Evolutionary conservation across 2,888 invertebrate genomes (phyloP), one percentile per base, ranked within the genome.

Genomic region (Machimus atricapillus): DNA sequence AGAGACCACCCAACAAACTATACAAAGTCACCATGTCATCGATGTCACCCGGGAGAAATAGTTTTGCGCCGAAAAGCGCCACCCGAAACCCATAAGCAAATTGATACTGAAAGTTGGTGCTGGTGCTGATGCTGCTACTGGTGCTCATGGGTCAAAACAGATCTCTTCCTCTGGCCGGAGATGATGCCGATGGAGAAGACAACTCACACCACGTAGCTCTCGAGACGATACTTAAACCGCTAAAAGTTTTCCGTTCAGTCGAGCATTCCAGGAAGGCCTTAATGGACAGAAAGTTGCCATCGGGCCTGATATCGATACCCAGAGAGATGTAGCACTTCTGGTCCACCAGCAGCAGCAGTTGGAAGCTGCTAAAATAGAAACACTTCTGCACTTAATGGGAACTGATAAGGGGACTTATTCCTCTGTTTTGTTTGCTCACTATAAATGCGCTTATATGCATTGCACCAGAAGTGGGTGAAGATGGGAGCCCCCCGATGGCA

Each of bases 381-480:
- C 66, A 83, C 82, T 83, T 83, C 82, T 83, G 82, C 52, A 83
- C 82, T 83, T 83, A 83, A 83, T 83, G 82, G 82, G 82, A 52
- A 83, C 66, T 83, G 82, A 83, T 83, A 83, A 66, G 82, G 66
- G 82, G 66, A 23, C 66, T 52, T 66, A 66, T 27, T 66, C 66
- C 66, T 7, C 66, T 40, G 77, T 23, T 31, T 19, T 40, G 37
- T 77, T 77, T 37, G 37, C 77, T 77, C 77, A 77, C 31, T 37
- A 40, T 77, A n/a, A 37, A 77, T 74, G 74, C 31, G 74, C 16
- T n/a, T 52, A 52, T 66, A 66, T 66, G 27, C 66, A 66, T 23
- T 77, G 77, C 77, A 9, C 37, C 77, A 40, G n/a, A 19, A 19
- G 37, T 77, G 19, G 34, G 19, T 14, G 27, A 37, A 77, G 34